Conservation (phyloP, 2,797 vertebrate species). For the Halcyon badia region DNA sequence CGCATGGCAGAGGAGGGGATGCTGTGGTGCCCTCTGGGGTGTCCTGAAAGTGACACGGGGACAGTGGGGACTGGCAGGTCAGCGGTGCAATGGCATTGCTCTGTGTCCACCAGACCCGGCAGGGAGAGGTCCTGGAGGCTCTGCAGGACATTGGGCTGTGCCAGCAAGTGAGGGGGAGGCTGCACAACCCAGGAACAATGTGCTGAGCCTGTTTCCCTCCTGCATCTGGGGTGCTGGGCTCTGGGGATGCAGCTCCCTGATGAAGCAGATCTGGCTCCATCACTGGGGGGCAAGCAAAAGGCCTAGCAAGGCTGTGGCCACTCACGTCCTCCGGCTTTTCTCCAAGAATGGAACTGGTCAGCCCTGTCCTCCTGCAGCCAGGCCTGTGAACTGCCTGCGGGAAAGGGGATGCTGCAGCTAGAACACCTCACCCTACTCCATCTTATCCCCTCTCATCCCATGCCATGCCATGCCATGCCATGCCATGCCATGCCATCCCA, state of each 20-base stretch:
- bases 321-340: background rate
- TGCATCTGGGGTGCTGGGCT: background rate
- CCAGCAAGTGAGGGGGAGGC: rapidly evolving
- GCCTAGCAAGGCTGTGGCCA: background rate
- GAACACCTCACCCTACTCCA: background rate
- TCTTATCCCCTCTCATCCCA: background rate
- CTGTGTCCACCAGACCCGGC: background rate
- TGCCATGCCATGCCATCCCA: background rate
- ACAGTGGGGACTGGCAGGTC: rapidly evolving
- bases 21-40: rapidly evolving
- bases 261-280: background rate
- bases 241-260: rapidly evolving
- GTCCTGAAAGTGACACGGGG: background rate
- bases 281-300: background rate
- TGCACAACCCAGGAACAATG: background rate
- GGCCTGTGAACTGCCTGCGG: background rate
- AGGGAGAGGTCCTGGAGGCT: background rate
- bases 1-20: rapidly evolving
- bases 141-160: rapidly evolving
- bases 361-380: background rate
- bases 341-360: background rate
- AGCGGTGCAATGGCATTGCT: background rate
- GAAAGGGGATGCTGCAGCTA: background rate
- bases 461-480: background rate
- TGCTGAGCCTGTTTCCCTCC: background rate